These are phyloP conservation scores for Gymnoscopelus braueri DNA, from an alignment of 2,797 vertebrate species.

Conservation along the genomic window DNA sequence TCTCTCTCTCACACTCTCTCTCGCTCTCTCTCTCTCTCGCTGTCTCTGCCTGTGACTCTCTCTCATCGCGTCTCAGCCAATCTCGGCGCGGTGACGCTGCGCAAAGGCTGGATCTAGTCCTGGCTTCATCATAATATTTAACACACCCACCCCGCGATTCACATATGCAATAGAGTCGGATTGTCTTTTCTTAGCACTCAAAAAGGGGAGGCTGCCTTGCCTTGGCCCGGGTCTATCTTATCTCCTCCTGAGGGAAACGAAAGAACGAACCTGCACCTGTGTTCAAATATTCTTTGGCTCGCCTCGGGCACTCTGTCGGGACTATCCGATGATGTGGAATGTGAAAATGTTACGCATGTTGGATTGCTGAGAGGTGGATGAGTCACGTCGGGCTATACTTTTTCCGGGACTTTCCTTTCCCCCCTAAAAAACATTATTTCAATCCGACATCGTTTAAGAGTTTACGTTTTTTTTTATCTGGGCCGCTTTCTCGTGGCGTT, in stretches of 20 bases:
- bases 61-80: conserved; percentile 81
- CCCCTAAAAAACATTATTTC: conserved; percentile 2
- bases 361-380: conserved; percentile 47
- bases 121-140: conserved; percentile 89
- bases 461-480: not conserved
- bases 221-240: conserved; percentile 31
- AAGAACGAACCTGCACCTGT: conserved; percentile 75
- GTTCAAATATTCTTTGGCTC: conserved; percentile 34
- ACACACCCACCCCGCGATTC: conserved; percentile 86
- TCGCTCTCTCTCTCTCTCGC: conserved; percentile 57
- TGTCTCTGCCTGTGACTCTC: conserved; percentile 32
- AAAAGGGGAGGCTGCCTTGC: conserved; percentile 10
- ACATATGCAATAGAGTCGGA: conserved; percentile 69
- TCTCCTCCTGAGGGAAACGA: conserved; percentile 5
- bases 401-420: conserved; percentile 52
- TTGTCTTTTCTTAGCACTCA: conserved; percentile 39
- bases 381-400: conserved; percentile 40
- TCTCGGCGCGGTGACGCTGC: conserved; percentile 89
- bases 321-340: too few species aligned
- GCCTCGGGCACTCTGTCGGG: conserved; percentile 25
- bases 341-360: conserved; percentile 31
- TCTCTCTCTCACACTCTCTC: conserved; percentile 61
- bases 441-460: conserved; percentile 27
- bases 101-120: conserved; percentile 86
- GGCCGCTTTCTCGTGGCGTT: conserved; percentile 3